Base-by-base conservation (phyloP, 2,797 vertebrate species). In the Peromyscus eremicus region DNA sequence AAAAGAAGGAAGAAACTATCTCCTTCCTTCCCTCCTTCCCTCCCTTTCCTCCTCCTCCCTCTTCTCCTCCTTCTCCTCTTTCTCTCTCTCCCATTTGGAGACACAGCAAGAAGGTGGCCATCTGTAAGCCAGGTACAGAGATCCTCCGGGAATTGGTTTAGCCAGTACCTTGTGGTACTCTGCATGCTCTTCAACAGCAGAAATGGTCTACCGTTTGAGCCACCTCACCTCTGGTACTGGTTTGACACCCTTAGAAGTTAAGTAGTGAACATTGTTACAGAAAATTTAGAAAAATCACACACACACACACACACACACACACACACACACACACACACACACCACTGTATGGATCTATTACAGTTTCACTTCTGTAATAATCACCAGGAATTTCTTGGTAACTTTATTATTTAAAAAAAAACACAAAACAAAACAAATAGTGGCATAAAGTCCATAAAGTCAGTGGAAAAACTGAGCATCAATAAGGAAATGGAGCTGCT, bases 371-470 rank as follows among this genome's bases (percentile, higher is more conserved):
- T 86, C 34, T 17, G 76, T 60, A 60, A 68, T 49, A 76, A 60
- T 66, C 57, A 37, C 19, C n/a, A 57, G 49, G 21, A 77, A 87
- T 10, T 70, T 94, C 85, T 80, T 84, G 5, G 60, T 79, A 70
- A 75, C 14, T 87, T 84, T 60, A 73, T 90, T 80, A 81, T 68
- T n/a, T n/a, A n/a, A n/a, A n/a, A n/a, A n/a, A n/a, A n/a, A n/a
- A n/a, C n/a, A n/a, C n/a, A 6, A 40, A 43, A n/a, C n/a, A 76
- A 80, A 29, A 43, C 43, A 43, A 57, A 57, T 32, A 81, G 25
- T 85, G 60, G 37, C 70, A 81, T 94, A 86, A 92, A 95, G 86
- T 94, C 60, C 70, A 81, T 94, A 86, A 92, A 95, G 82, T 94
- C 68, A 82, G 34, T 84, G 46, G 49, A 52, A 83, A 73, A 89